Conservation (phyloP, 2,797 vertebrate genomes). For the Sebastiscus albofasciatus region DNA sequence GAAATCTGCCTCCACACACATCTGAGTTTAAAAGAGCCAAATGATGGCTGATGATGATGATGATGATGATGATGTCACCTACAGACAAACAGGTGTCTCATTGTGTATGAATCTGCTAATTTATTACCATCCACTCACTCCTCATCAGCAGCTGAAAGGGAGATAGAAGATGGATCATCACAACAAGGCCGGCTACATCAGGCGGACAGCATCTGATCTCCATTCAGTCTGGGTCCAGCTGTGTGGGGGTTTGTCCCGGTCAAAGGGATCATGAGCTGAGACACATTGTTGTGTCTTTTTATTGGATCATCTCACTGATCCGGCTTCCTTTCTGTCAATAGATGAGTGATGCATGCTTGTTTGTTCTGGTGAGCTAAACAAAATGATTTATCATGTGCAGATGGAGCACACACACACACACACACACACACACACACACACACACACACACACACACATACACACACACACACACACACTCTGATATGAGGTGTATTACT, state of each 20-base stretch:
- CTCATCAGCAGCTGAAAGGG: slow-evolving; percentile 44
- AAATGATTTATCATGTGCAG: slow-evolving; percentile 22
- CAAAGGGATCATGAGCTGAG: slow-evolving; percentile 34
- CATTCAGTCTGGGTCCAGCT: slow-evolving; percentile 31
- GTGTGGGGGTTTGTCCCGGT: slow-evolving; percentile 12
- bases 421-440: too few species aligned
- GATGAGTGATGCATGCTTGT: slow-evolving; percentile 31
- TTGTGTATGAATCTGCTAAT: slow-evolving; percentile 26
- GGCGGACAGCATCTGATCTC: slow-evolving; percentile 21
- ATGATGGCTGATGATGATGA: neutral
- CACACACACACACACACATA: neutral
- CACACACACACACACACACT: neutral
- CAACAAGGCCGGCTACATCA: slow-evolving; percentile 19
- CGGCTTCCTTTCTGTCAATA: slow-evolving; percentile 15
- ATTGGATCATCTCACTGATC: slow-evolving; percentile 42
- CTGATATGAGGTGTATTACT: neutral
- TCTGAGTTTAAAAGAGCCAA: neutral
- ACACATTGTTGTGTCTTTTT: slow-evolving; percentile 30
- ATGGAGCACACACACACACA: neutral
- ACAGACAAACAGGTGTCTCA: slow-evolving; percentile 54
- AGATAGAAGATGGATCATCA: slow-evolving; percentile 19
- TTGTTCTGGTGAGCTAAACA: slow-evolving; percentile 40
- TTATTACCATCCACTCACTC: neutral
- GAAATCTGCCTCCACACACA: neutral
- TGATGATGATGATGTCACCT: neutral